phyloP scores from a whole-genome alignment of 2,888 invertebrate genomes.

The Rhimphoctona megacephalus region DNA sequence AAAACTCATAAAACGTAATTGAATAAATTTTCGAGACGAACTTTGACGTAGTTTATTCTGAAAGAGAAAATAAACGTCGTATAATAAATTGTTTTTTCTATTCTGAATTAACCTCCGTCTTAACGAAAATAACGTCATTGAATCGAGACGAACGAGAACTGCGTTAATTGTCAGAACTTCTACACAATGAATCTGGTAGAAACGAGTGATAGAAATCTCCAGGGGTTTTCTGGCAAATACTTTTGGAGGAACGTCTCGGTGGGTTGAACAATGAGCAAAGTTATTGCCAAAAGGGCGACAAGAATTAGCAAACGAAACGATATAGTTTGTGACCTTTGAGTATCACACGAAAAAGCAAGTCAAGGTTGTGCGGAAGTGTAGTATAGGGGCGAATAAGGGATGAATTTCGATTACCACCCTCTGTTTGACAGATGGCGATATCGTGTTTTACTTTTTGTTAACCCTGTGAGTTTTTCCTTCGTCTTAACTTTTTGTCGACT shows the following conservation, averaged over 20 bases:
- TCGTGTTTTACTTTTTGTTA: slow-evolving; percentile 34
- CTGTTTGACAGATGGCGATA: slow-evolving; percentile 15
- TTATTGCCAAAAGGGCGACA: slow-evolving; percentile 41
- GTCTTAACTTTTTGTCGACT: slow-evolving; percentile 32
- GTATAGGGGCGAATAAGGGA: slow-evolving; percentile 12
- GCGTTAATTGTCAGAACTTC: slow-evolving; percentile 29
- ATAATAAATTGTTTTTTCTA: not conserved
- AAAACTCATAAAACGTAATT: not conserved
- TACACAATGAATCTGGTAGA: not conserved
- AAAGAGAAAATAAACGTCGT: not conserved
- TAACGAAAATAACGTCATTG: slow-evolving; percentile 7
- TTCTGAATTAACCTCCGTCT: not conserved
- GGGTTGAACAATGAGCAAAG: slow-evolving; percentile 45
- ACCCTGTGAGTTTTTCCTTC: slow-evolving; percentile 10
- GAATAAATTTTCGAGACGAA: not conserved
- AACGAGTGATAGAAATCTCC: slow-evolving; percentile 31
- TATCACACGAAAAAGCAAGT: slow-evolving; percentile 14
- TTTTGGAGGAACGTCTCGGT: slow-evolving; percentile 19
- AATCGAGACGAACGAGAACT: not conserved
- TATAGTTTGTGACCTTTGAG: slow-evolving; percentile 45
- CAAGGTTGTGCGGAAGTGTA: slow-evolving; percentile 7
- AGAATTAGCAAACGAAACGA: slow-evolving; percentile 43
- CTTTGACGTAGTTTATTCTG: not conserved
- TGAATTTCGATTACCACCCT: slow-evolving; percentile 56
- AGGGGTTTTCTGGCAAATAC: slow-evolving; percentile 25